A percentile compares a stretch with the other conserved stretches of the same genome.
These are phyloP conservation scores for Coilia nasus DNA, from an alignment of 2,797 vertebrate genomes.

Conservation along the genomic window DNA sequence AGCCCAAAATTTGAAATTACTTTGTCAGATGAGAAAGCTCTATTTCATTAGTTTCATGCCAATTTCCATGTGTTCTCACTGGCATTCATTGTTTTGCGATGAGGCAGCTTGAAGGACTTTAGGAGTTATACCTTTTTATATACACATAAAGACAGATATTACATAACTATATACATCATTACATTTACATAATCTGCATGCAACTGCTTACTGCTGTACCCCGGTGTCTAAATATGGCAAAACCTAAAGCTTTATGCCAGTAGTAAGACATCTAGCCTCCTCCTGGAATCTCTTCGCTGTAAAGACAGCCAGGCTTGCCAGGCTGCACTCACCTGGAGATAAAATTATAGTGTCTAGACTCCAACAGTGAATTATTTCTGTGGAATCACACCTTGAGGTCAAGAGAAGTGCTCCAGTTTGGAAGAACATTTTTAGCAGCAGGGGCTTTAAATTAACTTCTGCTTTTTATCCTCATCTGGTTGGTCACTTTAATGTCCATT, in stretches of 20 bases:
- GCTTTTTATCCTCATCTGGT: not conserved
- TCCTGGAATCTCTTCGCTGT: not conserved
- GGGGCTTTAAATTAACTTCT: not conserved
- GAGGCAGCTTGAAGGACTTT: no score
- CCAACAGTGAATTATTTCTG: not conserved
- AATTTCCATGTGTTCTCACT: not conserved
- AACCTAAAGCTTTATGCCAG: not conserved
- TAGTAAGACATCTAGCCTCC: not conserved
- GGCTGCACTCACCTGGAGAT: not conserved
- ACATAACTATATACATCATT: no score
- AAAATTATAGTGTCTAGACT: constrained; percentile 15
- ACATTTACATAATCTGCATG: no score
- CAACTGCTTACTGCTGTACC: not conserved
- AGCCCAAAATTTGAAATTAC: not conserved
- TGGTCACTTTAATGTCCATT: constrained; percentile 6
- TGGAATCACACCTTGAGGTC: not conserved
- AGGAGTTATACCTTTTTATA: no score
- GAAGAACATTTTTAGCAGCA: not conserved
- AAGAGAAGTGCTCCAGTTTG: not conserved
- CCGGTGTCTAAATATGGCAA: not conserved
- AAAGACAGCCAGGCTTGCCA: not conserved
- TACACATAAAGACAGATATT: no score
- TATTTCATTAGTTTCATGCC: not conserved
- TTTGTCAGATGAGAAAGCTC: not conserved
- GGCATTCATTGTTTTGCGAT: not conserved